These are phyloP conservation scores for Melanotaenia trifasciata DNA, from an alignment of 2,797 vertebrate species.

Conservation along the genomic window DNA sequence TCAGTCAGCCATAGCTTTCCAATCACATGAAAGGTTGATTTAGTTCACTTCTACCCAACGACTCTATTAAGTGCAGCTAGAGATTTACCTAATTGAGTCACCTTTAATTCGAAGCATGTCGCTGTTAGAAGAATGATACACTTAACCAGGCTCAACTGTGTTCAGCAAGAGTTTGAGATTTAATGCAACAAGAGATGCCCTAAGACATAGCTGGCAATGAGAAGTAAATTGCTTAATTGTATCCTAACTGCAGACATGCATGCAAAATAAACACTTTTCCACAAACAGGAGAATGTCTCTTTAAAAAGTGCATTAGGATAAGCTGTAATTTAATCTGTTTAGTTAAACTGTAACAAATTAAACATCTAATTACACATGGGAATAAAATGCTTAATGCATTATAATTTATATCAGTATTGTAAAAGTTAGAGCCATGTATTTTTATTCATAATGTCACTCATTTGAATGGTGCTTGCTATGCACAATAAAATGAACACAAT, in stretches of 20 bases:
- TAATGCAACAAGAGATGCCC: slow-evolving; percentile 6
- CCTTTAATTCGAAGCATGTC: slow-evolving; percentile 46
- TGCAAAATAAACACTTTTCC: slow-evolving; percentile 1
- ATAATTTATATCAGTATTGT: neutral
- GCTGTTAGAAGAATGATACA: slow-evolving; percentile 19
- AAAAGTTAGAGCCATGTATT: neutral
- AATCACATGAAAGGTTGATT: slow-evolving; percentile 39
- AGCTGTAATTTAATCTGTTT: neutral
- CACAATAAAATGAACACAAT: neutral
- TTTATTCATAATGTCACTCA: neutral
- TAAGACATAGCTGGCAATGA: slow-evolving; percentile 10
- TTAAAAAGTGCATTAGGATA: neutral
- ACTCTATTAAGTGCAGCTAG: slow-evolving; percentile 29
- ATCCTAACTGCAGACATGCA: slow-evolving; percentile 1
- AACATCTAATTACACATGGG: neutral
- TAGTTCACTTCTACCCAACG: slow-evolving; percentile 27
- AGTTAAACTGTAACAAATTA: neutral
- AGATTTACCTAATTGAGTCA: slow-evolving; percentile 36
- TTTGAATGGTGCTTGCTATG: neutral
- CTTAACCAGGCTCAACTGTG: slow-evolving; percentile 9
- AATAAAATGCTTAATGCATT: neutral
- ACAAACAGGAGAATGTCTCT: neutral
- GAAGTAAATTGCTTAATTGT: slow-evolving; percentile 1
- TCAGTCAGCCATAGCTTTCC: slow-evolving; percentile 33
- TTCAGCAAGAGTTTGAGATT: slow-evolving; percentile 7